Base-by-base conservation (phyloP, 2,888 invertebrate genomes). In the Hypolimnas misippus region DNA sequence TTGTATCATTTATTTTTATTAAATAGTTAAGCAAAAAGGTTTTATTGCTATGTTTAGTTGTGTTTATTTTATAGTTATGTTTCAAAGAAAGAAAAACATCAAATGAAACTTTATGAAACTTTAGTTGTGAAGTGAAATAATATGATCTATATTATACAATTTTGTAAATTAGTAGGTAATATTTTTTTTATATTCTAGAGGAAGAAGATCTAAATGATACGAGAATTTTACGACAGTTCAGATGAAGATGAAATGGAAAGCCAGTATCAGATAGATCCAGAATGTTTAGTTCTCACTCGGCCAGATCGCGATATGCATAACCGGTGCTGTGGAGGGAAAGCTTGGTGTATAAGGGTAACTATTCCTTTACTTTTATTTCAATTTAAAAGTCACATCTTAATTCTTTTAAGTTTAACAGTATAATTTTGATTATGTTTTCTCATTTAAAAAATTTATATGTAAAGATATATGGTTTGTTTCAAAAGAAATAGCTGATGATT, bases 331-430 rank as follows among this genome's bases (percentile, higher is more conserved):
- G 95, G 95, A 31, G 96, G 97, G 65, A 94, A 94, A 79, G 93
- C 97, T 49, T 98, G 97, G 98, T 97, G 97, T 83, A 97, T 98
- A 56, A 95, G 94, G 93, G 96, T 95, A 81, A 71, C 8, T 58
- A 42, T 12, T 8, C 19, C 8, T 35, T n/a, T 35, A 1, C 25
- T 44, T 42, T 17, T 44, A 10, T 21, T 17, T 19, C n/a, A n/a
- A n/a, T n/a, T n/a, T n/a, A n/a, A n/a, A n/a, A n/a, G n/a, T n/a
- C n/a, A n/a, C n/a, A n/a, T n/a, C n/a, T n/a, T n/a, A n/a, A n/a
- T n/a, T n/a, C n/a, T n/a, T n/a, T n/a, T n/a, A n/a, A n/a, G n/a
- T n/a, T n/a, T n/a, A n/a, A n/a, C n/a, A n/a, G n/a, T n/a, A n/a
- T n/a, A n/a, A n/a, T n/a, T n/a, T n/a, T n/a, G n/a, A n/a, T n/a